These are phyloP conservation scores for Chinchilla lanigera DNA, from an alignment of 2,113 vertebrate species.

Conservation along the genomic window DNA sequence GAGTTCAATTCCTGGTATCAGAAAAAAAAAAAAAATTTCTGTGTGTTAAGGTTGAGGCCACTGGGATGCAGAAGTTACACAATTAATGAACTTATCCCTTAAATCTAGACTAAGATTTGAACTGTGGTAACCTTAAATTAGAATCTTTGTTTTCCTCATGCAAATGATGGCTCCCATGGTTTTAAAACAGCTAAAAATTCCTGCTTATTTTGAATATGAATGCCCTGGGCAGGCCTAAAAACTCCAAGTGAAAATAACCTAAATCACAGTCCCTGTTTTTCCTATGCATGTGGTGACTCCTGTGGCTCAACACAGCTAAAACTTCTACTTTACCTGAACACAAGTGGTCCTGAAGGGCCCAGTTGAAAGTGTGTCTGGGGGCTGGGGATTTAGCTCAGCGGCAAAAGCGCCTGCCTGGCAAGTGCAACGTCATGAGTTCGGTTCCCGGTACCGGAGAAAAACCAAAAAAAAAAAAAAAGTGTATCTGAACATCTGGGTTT, in stretches of 20 bases:
- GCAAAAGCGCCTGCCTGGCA: too few species aligned
- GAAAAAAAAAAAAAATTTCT: neutral
- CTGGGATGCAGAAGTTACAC: neutral
- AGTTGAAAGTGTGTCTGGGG: too few species aligned
- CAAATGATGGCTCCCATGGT: neutral
- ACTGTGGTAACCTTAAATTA: neutral
- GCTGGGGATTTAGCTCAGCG: too few species aligned
- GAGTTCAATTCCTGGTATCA: too few species aligned
- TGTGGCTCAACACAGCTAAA: neutral
- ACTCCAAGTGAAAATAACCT: neutral
- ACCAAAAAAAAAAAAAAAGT: too few species aligned
- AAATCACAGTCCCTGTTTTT: neutral
- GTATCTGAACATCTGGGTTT: too few species aligned
- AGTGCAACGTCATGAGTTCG: too few species aligned
- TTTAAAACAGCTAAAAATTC: neutral
- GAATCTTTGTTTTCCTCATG: neutral
- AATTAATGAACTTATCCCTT: neutral
- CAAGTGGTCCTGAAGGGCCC: too few species aligned
- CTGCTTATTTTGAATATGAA: neutral
- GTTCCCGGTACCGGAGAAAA: too few species aligned
- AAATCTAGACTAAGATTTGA: neutral
- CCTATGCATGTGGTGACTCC: neutral
- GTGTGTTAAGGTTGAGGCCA: neutral
- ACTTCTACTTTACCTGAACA: neutral
- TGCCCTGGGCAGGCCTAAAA: neutral